Percentiles rank a stretch among this genome's conserved stretches.
These are phyloP conservation scores for Galaxea fascicularis DNA, from an alignment of 92 coral and sea anemone species.

Conservation along the genomic window DNA sequence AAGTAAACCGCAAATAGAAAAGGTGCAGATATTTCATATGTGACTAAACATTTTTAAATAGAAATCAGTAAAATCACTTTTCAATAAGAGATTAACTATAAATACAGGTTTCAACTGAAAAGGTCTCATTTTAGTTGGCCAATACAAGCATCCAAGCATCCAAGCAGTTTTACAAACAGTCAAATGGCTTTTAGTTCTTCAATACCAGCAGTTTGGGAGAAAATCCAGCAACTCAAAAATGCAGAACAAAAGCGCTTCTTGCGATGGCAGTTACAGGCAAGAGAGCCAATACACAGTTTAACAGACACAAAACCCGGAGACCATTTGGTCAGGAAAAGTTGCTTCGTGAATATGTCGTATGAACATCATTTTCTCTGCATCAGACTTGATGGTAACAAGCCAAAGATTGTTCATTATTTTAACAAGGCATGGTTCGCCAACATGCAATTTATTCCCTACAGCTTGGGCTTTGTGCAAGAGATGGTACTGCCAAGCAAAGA, in stretches of 20 bases:
- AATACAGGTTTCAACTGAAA: no score
- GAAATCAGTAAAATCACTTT: no score
- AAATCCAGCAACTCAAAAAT: not conserved
- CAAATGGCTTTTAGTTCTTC: not conserved
- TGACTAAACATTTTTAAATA: no score
- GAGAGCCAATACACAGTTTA: slow-evolving; percentile 9
- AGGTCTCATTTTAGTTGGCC: not conserved
- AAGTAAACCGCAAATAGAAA: no score
- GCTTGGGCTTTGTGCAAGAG: not conserved
- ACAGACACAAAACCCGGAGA: not conserved
- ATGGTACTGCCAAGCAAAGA: slow-evolving; percentile 4
- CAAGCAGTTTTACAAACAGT: not conserved
- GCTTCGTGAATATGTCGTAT: not conserved
- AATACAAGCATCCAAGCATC: not conserved
- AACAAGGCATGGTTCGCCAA: slow-evolving; percentile 12
- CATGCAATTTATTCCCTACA: not conserved
- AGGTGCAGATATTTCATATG: no score
- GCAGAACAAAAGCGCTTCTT: not conserved
- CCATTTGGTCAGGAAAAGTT: slow-evolving; percentile 6
- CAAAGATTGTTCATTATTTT: slow-evolving; percentile 13
- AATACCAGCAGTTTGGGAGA: not conserved
- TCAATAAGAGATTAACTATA: no score
- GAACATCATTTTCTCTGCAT: slow-evolving; percentile 21
- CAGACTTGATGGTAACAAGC: not conserved
- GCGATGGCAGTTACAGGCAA: slow-evolving; percentile 10